Percentiles rank a stretch among this genome's conserved stretches.
These are phyloP conservation scores for Silurus glanis DNA, from an alignment of 2,113 vertebrate genomes.

Conservation along the genomic window DNA sequence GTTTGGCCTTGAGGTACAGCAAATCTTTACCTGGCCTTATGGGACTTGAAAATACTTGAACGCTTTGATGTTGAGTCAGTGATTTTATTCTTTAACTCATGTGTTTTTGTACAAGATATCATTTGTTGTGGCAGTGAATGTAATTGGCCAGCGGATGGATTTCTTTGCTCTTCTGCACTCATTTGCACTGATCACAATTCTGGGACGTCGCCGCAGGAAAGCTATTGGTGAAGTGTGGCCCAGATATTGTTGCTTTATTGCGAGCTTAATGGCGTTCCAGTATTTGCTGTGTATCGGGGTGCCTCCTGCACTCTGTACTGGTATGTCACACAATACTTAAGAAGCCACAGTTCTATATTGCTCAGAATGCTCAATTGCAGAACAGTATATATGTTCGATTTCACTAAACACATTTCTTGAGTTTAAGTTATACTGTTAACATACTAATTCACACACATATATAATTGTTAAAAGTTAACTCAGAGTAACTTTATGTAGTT, in stretches of 20 bases:
- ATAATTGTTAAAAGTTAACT: too few relatives aligned
- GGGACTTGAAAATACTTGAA: neutral
- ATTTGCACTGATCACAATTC: conserved; percentile 69
- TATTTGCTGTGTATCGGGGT: conserved; percentile 76
- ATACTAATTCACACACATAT: too few relatives aligned
- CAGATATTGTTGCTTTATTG: conserved; percentile 75
- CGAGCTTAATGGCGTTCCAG: conserved; percentile 73
- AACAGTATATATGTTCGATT: too few relatives aligned
- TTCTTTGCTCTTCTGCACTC: conserved; percentile 71
- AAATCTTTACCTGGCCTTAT: neutral
- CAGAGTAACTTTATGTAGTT: neutral
- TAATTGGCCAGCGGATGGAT: conserved; percentile 75
- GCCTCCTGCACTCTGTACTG: conserved; percentile 73
- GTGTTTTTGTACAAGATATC: conserved; percentile 63
- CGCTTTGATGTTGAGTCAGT: neutral
- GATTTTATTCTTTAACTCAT: neutral
- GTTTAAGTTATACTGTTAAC: too few relatives aligned
- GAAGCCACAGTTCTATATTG: neutral
- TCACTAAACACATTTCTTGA: too few relatives aligned
- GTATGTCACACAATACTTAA: conserved; percentile 53
- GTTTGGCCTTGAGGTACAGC: conserved; percentile 74
- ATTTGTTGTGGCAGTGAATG: conserved; percentile 70
- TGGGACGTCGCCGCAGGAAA: conserved; percentile 71
- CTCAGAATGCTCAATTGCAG: neutral
- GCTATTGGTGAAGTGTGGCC: conserved; percentile 80